Evolutionary conservation across 1,140 invertebrate species (phyloP).

Genomic region (Goniozus legneri): DNA sequence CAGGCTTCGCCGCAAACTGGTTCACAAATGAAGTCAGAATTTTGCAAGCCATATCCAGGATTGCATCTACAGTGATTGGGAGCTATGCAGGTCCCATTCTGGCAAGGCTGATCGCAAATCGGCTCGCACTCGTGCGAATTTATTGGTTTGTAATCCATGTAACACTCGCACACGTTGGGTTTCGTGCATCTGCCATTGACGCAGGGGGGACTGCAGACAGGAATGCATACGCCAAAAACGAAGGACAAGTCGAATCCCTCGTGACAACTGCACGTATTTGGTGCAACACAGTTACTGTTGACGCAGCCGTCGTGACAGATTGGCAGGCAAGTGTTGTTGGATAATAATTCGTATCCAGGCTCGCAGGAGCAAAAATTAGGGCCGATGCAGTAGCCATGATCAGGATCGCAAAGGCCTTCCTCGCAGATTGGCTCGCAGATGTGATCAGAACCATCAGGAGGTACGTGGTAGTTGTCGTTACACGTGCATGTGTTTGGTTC

Average conservation of each 20-base stretch:
- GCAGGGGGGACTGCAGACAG: constrained; percentile 16
- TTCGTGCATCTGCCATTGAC: constrained; percentile 10
- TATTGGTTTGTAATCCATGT: constrained; percentile 10
- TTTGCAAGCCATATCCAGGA: constrained; percentile 8
- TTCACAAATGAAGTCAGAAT: constrained; percentile 10
- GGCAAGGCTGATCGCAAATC: constrained; percentile 17
- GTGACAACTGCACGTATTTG: constrained; percentile 10
- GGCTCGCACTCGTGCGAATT: constrained; percentile 12
- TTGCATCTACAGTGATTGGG: constrained; percentile 24
- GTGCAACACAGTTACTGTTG: constrained; percentile 6
- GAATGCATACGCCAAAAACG: constrained; percentile 6
- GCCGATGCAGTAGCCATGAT: constrained; percentile 22
- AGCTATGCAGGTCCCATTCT: constrained; percentile 15
- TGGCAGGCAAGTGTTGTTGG: constrained; percentile 11
- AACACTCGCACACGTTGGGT: constrained; percentile 22
- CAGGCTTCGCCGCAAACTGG: constrained; percentile 21
- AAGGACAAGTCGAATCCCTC: not conserved
- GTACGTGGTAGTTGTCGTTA: not conserved
- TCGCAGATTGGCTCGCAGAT: constrained; percentile 22
- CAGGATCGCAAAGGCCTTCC: constrained; percentile 5
- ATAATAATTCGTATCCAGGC: constrained; percentile 27
- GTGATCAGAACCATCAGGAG: not conserved
- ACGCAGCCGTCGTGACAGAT: constrained; percentile 1
- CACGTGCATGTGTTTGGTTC: constrained; percentile 58
- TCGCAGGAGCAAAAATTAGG: constrained; percentile 36